Base-by-base conservation (phyloP, 2,888 invertebrate species). In the Gnatocerus cornutus region DNA sequence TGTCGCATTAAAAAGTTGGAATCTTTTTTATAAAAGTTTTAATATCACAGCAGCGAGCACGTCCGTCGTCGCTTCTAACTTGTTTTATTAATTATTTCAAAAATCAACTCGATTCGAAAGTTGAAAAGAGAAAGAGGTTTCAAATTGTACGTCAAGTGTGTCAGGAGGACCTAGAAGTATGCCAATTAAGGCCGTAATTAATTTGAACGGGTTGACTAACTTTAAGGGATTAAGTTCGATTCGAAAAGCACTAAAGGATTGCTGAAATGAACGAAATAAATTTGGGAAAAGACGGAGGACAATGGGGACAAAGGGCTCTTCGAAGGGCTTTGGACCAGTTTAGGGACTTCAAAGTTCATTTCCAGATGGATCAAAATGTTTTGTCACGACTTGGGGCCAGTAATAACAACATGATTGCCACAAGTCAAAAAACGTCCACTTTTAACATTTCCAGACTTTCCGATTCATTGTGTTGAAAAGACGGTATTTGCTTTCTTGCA, bases 191-290 rank as follows among this genome's bases (percentile, higher is more conserved):
- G 43, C 3, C 27, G 43, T 43, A 56, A 41, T 56, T 56, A 41
- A 56, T 56, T 56, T 27, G 56, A 43, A 27, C 43, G 41, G 56
- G 56, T 56, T n/a, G 56, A 56, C 13, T 56, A 43, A 56, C 43
- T 56, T 43, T 56, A 56, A 43, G 33, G 56, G 56, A 56, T 56
- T 56, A 56, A 9, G 43, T 43, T 56, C 43, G 56, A 56, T 41
- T 56, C 41, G 56, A 43, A 39, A 56, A 33, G 27, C 52, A 29
- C 6, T 33, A 55, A 55, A 29, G 55, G 55, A 13, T 55, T 55
- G 21, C 39, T 12, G 21, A 43, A 56, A 43, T 27, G 16, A 43
- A 21, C 14, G 12, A 29, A 50, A 50, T 50, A 50, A 50, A 50
- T 50, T 50, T 10, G 10, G 21, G 41, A 13, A 10, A 10, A 13